phyloP scores from a whole-genome alignment of 2,113 vertebrate species.

The Anoura caudifer region DNA sequence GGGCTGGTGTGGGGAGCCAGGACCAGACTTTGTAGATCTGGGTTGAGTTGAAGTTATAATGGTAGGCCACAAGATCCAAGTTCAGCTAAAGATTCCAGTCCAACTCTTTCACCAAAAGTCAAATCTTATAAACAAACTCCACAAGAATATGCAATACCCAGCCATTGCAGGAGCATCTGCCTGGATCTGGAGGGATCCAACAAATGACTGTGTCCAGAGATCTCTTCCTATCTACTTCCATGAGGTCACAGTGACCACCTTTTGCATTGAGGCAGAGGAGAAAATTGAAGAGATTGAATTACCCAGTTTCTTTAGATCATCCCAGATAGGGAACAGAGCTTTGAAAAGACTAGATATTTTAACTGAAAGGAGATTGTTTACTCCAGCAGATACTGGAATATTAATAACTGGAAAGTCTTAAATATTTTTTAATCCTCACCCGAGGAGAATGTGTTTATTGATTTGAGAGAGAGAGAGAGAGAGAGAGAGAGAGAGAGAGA shows the following conservation, averaged over 20 bases:
- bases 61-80: neutral
- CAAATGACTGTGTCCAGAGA: too few relatives aligned
- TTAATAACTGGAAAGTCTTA: neutral
- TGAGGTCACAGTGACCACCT: neutral
- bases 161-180: neutral
- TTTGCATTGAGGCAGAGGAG: neutral
- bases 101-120: neutral
- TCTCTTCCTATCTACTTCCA: neutral
- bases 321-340: neutral
- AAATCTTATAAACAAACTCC: neutral
- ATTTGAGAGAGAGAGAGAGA: too few relatives aligned
- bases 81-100: neutral
- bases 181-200: neutral
- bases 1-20: accelerated
- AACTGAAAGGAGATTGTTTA: neutral
- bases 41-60: neutral
- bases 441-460: too few relatives aligned
- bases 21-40: neutral
- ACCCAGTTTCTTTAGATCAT: neutral
- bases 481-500: too few relatives aligned
- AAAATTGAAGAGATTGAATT: neutral
- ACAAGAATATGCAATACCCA: neutral
- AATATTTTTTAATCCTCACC: neutral
- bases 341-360: neutral
- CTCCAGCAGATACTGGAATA: neutral